Base-by-base conservation (phyloP, 2,797 vertebrate species). In the Ambastaia sidthimunki region DNA sequence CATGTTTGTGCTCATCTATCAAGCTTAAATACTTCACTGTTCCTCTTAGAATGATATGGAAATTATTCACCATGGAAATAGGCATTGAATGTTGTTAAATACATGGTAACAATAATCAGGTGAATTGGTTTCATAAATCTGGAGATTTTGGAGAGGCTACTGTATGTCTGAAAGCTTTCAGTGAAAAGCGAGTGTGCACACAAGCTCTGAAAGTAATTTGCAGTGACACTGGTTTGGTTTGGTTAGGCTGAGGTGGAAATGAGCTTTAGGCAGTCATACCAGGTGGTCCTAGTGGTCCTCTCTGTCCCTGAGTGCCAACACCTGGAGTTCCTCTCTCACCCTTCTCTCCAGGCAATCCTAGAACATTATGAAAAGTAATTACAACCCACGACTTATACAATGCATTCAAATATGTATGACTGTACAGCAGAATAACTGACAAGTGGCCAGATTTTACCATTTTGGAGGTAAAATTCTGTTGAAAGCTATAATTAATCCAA, bases 311-410 rank as follows among this genome's bases (percentile, higher is more conserved):
- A 84, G 93, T 91, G 80, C 96, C 95, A 76, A 80, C 92, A 80
- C 95, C 95, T 78, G 90, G 68, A 85, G 82, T 48, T 70, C 97
- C 98, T 90, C 96, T 94, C 90, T 99, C 98, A 1, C 98, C 98
- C 86, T 99, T 99, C 86, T 99, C 97, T 92, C 97, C 98, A 71
- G 93, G 88, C 80, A 95, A 85, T 86, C 98, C 97, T 99, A 87
- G 3, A 85, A 2, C 78, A 16, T 78, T 78, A 80, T 82, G 16
- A 41, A 71, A 78, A 21, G 19, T 57, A 4, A 65, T 31, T 23
- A 44, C 73, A 60, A 67, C 60, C 73, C 16, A 73, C 31, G 18
- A 19, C 59, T 59, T 7, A 62, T 23, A 11, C 63, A 37, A 15
- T n/a, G 7, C 6, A 21, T 57, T 44, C 21, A 84, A 25, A 66